A percentile compares a stretch with the other conserved stretches of the same genome.
Conservation (phyloP, 1,140 invertebrate species). For the Choristoneura fumiferana region DNA sequence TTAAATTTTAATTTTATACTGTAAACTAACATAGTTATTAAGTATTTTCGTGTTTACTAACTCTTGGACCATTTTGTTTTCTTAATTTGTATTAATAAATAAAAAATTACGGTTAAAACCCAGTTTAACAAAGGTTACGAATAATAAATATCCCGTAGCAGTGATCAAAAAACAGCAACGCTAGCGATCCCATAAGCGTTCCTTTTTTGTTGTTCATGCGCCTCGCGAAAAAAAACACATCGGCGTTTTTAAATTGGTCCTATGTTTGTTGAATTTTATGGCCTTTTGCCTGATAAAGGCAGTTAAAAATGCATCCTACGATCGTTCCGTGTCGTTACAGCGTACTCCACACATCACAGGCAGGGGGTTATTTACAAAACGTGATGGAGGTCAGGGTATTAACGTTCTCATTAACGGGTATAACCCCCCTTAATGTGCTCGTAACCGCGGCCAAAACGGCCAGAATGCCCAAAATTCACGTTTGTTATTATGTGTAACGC, state of each 20-base stretch:
- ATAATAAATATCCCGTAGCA: too few species aligned
- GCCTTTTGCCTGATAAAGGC: constrained; percentile 1
- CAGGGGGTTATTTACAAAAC: constrained; percentile 15
- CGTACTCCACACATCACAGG: constrained; percentile 7
- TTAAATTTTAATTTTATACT: too few species aligned
- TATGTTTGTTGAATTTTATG: neutral
- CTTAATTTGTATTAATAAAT: too few species aligned
- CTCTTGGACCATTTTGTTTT: too few species aligned
- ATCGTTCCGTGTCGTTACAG: constrained; percentile 3
- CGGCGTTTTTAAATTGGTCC: neutral
- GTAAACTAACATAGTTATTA: too few species aligned
- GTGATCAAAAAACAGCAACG: too few species aligned
- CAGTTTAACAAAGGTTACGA: too few species aligned
- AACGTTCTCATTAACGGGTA: constrained; percentile 15
- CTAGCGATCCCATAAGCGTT: too few species aligned
- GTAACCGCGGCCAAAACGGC: constrained; percentile 2
- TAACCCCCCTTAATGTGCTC: constrained; percentile 13
- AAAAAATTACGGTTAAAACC: too few species aligned
- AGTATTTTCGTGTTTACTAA: too few species aligned
- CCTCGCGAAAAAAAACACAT: too few species aligned
- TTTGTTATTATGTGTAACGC: constrained; percentile 7
- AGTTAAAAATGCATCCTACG: constrained; percentile 8
- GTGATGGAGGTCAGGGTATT: constrained; percentile 15
- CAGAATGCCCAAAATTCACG: constrained; percentile 9
- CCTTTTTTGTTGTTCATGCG: too few species aligned